Base-by-base conservation (phyloP, 2,888 invertebrate species). In the Lymantria monacha region DNA sequence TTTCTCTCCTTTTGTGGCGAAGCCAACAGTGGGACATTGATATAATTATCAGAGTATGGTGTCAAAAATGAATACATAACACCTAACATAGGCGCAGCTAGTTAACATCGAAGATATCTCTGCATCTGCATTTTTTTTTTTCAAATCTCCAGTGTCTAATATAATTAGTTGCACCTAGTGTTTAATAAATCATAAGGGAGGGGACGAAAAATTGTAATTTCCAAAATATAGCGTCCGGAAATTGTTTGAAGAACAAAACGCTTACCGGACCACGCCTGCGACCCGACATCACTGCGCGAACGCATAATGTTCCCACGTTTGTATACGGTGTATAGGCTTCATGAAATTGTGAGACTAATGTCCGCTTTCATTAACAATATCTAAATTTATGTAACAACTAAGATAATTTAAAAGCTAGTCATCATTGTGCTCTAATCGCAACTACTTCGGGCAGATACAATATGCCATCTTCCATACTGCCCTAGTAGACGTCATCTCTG, bases 181-280 rank as follows among this genome's bases (percentile, higher is more conserved):
- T 46, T 49, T 33, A 53, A 68, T 68, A 68, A 68, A 68, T 68
- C 68, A 66, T 61, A 41, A 10, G 22, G 42, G 49, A 54, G 47
- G 11, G 61, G 53, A 60, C 67, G 59, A 71, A 70, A 66, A 65
- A 60, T 51, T 55, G 69, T 83, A 82, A 83, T 83, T 82, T 76
- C 69, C 68, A 72, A 80, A 84, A 81, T 77, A 49, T 68, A 79
- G 74, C 72, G 83, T 78, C 88, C 89, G 90, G 90, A 90, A 86
- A 89, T 82, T 76, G 75, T 85, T 81, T 79, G 81, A 79, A 85
- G 86, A 87, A 87, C 86, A 87, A 88, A 88, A 84, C 85, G 79
- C 63, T 76, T 61, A 75, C 56, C 53, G 63, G 75, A 71, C 83
- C 82, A 82, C 86, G 83, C 88, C 87, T 66, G 76, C 71, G 59